Evolutionary conservation across 1,140 invertebrate genomes (phyloP).

Genomic region (Drosophila punjabiensis): DNA sequence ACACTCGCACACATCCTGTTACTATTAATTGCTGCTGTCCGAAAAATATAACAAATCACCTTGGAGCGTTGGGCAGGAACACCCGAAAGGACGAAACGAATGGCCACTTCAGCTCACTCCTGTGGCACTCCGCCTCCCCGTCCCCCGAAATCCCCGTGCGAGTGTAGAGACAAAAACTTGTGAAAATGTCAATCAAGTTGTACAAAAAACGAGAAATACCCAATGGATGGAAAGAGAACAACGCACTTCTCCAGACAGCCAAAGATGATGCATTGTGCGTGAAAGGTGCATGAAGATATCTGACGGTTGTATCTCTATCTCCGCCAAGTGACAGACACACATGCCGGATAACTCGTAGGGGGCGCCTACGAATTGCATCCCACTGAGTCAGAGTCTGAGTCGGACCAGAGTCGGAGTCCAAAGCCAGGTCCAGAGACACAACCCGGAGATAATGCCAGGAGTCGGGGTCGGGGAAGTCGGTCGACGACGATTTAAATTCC

Average conservation of each 20-base stretch:
- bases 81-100: constrained; percentile 70
- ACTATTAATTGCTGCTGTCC: constrained; percentile 85
- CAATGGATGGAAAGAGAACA: constrained; percentile 45
- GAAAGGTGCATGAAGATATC: constrained; percentile 81
- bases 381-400: constrained; percentile 70
- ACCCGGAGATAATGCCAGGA: constrained; percentile 23
- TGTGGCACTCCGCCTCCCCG: not conserved
- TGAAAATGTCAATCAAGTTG: constrained; percentile 84
- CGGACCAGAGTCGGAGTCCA: constrained; percentile 2
- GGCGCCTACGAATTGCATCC: constrained; percentile 83
- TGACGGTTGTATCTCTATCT: constrained; percentile 79
- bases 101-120: constrained; percentile 30
- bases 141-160: constrained; percentile 35
- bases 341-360: constrained; percentile 64
- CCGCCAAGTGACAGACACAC: constrained; percentile 67
- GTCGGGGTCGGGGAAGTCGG: constrained; percentile 30
- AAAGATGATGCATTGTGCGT: constrained; percentile 84
- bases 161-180: constrained; percentile 79
- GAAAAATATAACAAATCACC: constrained; percentile 84
- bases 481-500: constrained; percentile 72
- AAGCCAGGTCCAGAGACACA: constrained; percentile 1
- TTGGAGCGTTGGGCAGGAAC: constrained; percentile 61
- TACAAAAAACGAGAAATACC: constrained; percentile 53
- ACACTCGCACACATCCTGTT: constrained; percentile 79
- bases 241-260: constrained; percentile 79